A percentile compares a stretch with the other conserved stretches of the same genome.
These are phyloP conservation scores for Hyalella azteca DNA, from an alignment of 2,888 invertebrate genomes.

Conservation along the genomic window DNA sequence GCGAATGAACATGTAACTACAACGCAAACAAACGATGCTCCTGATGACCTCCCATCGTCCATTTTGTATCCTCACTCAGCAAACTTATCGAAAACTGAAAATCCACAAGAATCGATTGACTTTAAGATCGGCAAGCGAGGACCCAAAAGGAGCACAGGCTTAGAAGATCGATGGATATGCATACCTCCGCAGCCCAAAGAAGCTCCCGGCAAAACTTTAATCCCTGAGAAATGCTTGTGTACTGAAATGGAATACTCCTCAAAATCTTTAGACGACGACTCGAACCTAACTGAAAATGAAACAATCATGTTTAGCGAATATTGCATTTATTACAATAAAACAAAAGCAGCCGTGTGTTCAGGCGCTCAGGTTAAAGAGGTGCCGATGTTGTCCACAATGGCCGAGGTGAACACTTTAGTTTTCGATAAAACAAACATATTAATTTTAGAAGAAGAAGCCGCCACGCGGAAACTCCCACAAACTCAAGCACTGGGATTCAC, in stretches of 20 bases:
- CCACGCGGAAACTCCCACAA: not conserved
- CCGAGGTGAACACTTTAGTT: not conserved
- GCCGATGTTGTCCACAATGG: not conserved
- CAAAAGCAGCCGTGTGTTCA: not conserved
- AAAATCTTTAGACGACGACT: not conserved
- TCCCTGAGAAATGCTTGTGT: no score
- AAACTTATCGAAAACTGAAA: no score
- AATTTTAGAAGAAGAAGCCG: not conserved
- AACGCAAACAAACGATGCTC: no score
- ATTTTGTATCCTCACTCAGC: not conserved
- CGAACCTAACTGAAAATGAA: not conserved
- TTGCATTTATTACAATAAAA: not conserved
- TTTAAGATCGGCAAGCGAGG: no score
- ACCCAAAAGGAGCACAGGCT: no score
- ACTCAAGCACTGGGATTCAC: not conserved
- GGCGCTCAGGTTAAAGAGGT: slow-evolving; percentile 5
- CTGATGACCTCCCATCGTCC: not conserved
- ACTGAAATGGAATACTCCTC: not conserved
- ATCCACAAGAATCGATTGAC: no score
- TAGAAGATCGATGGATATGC: no score
- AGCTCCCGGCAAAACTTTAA: no score
- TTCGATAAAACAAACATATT: not conserved
- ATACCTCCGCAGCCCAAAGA: no score
- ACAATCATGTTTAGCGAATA: not conserved
- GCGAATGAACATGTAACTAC: no score